These are phyloP conservation scores for Rhopalosiphum maidis DNA, from an alignment of 1,140 invertebrate species.

Conservation along the genomic window DNA sequence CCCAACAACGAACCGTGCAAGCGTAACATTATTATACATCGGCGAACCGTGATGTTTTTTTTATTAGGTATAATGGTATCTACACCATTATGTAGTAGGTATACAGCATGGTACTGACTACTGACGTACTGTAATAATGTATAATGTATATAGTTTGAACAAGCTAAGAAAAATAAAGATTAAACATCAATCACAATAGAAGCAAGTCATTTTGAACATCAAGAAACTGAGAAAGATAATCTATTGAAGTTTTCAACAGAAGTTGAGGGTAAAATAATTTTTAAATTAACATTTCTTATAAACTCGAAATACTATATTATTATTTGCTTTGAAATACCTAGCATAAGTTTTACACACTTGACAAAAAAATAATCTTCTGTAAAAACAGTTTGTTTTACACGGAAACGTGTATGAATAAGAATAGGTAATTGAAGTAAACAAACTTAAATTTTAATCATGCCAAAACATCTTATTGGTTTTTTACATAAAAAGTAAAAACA, in stretches of 20 bases:
- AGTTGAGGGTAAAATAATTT: not conserved
- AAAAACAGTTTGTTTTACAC: not conserved
- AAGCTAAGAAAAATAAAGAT: conserved; percentile 10
- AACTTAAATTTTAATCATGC: not conserved
- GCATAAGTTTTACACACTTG: not conserved
- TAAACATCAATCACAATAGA: conserved; percentile 46
- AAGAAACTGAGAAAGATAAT: not conserved
- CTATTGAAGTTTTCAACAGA: not conserved
- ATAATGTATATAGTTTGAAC: not conserved
- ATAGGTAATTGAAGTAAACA: not conserved
- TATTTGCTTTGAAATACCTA: not conserved
- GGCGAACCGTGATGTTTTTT: not conserved
- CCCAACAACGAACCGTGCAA: conserved; percentile 28
- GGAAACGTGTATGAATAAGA: not conserved
- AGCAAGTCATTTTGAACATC: conserved; percentile 23
- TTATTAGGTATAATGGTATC: conserved; percentile 23
- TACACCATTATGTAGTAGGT: not conserved
- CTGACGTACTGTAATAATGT: not conserved
- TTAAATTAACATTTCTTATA: not conserved
- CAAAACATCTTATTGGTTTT: not conserved
- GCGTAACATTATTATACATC: conserved; percentile 40
- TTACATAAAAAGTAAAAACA: not conserved
- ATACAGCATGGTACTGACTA: not conserved
- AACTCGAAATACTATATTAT: not conserved
- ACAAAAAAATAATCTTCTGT: not conserved